Conservation (phyloP, 2,113 vertebrate species). For the Meriones unguiculatus region DNA sequence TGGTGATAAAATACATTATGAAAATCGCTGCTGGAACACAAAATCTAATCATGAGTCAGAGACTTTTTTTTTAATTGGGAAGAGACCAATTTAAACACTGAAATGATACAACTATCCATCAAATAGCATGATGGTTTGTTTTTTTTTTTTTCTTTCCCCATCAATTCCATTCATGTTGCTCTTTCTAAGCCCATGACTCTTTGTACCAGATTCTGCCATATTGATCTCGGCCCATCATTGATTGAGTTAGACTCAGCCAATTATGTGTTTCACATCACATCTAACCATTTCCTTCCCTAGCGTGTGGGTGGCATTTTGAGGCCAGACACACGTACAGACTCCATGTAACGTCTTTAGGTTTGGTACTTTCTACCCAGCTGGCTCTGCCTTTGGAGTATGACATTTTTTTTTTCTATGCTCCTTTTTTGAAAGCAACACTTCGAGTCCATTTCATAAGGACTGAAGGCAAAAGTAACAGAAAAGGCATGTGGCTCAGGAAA, state of each 20-base stretch:
- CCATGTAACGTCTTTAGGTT: neutral
- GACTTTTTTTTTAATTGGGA: neutral
- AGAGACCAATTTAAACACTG: neutral
- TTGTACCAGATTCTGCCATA: neutral
- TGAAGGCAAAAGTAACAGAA: neutral
- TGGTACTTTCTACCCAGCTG: neutral
- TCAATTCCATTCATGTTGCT: neutral
- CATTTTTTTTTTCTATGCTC: neutral
- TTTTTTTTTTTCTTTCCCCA: neutral
- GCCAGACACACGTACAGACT: neutral
- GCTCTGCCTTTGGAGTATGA: neutral
- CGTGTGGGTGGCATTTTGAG: neutral
- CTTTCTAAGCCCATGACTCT: neutral
- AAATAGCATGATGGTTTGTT: neutral
- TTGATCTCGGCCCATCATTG: neutral
- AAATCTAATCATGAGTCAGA: constrained; percentile 39
- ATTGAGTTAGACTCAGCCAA: neutral
- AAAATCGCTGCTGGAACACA: constrained; percentile 41
- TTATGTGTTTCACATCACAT: neutral
- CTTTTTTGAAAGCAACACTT: neutral
- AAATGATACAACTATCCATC: neutral
- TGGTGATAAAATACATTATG: constrained; percentile 25
- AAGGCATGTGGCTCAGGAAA: neutral
- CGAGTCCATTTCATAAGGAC: constrained; percentile 7
- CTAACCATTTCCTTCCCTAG: neutral